These are phyloP conservation scores for Eupithecia abbreviata DNA, from an alignment of 2,888 invertebrate genomes.

Conservation along the genomic window DNA sequence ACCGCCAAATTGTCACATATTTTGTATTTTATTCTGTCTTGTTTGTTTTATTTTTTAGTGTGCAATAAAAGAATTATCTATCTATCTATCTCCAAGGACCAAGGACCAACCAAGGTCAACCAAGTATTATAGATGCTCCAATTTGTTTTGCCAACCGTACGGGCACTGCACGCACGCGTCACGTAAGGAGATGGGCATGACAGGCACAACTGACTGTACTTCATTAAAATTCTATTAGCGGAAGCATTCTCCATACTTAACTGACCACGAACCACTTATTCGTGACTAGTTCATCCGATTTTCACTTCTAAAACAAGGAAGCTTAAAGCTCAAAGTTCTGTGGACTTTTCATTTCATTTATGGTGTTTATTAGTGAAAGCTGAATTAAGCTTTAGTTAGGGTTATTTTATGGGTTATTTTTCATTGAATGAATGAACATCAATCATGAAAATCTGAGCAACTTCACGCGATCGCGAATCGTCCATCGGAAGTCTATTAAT, in stretches of 20 bases:
- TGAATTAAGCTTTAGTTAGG: constrained; percentile 18
- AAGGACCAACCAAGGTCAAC: background rate
- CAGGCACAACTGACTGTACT: constrained; percentile 81
- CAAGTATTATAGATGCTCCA: constrained; percentile 16
- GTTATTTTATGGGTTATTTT: constrained; percentile 48
- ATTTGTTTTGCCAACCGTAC: constrained; percentile 50
- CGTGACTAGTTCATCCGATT: constrained; percentile 39
- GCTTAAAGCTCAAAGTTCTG: constrained; percentile 35
- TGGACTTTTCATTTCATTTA: constrained; percentile 26
- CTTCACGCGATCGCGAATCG: constrained; percentile 64
- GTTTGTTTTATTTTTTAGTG: no score
- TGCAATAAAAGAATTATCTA: background rate
- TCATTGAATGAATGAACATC: constrained; percentile 41
- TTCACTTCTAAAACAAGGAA: constrained; percentile 8
- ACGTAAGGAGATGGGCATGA: constrained; percentile 81
- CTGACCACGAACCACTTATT: constrained; percentile 32
- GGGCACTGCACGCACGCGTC: constrained; percentile 63
- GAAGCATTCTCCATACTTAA: constrained; percentile 75
- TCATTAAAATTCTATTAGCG: constrained; percentile 84
- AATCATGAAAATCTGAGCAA: constrained; percentile 61
- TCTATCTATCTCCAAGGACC: background rate
- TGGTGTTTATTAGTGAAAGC: background rate
- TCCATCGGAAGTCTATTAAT: constrained; percentile 72
- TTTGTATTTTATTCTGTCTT: no score
- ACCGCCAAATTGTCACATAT: no score